Conservation (phyloP, 2,113 vertebrate species). For the Trichomycterus rosablanca region DNA sequence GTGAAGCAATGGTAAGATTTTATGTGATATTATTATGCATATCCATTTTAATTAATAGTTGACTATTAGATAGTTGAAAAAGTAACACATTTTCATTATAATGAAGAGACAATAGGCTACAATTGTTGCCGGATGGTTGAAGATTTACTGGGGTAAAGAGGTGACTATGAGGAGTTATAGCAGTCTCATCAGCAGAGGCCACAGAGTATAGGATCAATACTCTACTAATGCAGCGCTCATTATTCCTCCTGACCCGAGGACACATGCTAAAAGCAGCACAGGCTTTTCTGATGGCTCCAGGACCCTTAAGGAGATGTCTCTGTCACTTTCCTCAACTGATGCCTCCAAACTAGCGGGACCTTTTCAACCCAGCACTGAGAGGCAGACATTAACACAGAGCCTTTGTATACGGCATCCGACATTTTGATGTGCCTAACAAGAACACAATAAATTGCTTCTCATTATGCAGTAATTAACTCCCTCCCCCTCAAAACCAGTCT, state of each 20-base stretch:
- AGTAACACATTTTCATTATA: too few relatives aligned
- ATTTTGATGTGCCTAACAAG: constrained; percentile 77
- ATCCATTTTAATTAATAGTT: too few relatives aligned
- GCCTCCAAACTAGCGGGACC: constrained; percentile 32
- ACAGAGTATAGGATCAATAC: constrained; percentile 43
- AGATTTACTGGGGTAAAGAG: constrained; percentile 43
- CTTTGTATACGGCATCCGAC: constrained; percentile 56
- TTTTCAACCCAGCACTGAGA: constrained; percentile 42
- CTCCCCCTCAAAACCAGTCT: constrained; percentile 54
- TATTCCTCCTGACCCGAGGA: constrained; percentile 43
- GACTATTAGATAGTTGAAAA: too few relatives aligned
- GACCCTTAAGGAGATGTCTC: constrained; percentile 39
- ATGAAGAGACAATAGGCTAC: constrained; percentile 31
- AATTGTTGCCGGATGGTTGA: constrained; percentile 8
- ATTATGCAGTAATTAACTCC: constrained; percentile 82
- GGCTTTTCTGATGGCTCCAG: constrained; percentile 37
- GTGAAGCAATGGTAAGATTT: too few relatives aligned
- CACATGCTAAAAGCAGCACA: constrained; percentile 47
- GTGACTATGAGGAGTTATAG: constrained; percentile 35
- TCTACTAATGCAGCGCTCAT: constrained; percentile 48
- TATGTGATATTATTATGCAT: too few relatives aligned
- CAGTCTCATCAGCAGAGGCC: constrained; percentile 27
- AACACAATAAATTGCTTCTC: constrained; percentile 82
- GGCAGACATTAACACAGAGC: constrained; percentile 38
- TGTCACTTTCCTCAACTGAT: constrained; percentile 28